phyloP scores from a whole-genome alignment of 2,113 vertebrate genomes.

The Calypte anna region DNA sequence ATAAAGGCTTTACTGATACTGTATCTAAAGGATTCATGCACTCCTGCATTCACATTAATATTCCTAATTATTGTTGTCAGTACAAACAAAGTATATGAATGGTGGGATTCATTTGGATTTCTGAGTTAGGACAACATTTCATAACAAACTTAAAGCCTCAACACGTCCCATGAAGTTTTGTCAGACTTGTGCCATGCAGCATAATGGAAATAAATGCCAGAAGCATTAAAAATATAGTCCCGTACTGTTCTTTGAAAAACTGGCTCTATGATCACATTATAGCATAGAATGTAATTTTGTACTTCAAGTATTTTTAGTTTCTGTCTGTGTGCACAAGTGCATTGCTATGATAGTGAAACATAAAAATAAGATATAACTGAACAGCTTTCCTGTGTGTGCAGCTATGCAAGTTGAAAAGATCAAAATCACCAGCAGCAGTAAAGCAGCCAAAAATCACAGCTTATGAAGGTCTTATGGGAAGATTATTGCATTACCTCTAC shows the following conservation, averaged over 20 bases:
- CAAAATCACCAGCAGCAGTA: background rate
- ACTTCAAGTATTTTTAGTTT: conserved; percentile 24
- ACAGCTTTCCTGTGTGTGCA: background rate
- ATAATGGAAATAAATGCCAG: background rate
- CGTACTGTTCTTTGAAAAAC: background rate
- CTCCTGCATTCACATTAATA: background rate
- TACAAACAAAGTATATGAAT: background rate
- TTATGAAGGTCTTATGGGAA: background rate
- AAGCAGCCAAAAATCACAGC: background rate
- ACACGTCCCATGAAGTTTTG: background rate
- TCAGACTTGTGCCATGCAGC: background rate
- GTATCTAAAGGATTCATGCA: background rate
- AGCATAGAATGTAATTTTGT: background rate
- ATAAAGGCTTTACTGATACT: background rate
- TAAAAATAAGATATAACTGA: background rate
- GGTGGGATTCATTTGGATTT: background rate
- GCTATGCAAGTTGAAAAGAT: background rate
- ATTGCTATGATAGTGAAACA: conserved; percentile 13
- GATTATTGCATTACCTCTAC: background rate
- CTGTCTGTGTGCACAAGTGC: background rate
- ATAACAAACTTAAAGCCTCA: background rate
- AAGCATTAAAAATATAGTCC: background rate
- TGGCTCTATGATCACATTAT: background rate
- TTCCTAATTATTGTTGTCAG: background rate
- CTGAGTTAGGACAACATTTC: background rate